These are phyloP conservation scores for Drosophila fulvimacula DNA, from an alignment of 2,888 invertebrate genomes.

Conservation along the genomic window DNA sequence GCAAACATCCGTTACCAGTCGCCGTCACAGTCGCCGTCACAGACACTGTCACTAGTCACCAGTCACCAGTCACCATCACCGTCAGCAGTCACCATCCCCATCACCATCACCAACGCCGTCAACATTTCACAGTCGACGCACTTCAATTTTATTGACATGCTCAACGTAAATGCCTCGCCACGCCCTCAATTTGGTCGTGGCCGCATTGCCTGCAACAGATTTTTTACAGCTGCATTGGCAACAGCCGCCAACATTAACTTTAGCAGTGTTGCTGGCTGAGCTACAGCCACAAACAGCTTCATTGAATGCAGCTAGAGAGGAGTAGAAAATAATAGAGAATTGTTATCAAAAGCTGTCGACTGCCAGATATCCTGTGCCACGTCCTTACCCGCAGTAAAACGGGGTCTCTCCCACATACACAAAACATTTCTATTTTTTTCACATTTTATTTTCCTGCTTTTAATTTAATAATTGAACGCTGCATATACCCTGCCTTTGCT, in stretches of 20 bases:
- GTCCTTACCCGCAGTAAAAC: not conserved
- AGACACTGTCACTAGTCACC: constrained; percentile 13
- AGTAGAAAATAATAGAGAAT: not conserved
- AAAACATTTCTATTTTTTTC: not conserved
- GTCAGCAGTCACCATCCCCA: constrained; percentile 9
- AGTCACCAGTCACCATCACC: constrained; percentile 13
- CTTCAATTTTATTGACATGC: constrained; percentile 78
- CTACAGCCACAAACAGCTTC: constrained; percentile 18
- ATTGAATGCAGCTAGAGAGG: constrained; percentile 5
- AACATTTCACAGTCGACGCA: constrained; percentile 45
- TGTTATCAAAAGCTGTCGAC: not conserved
- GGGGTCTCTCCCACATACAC: no score
- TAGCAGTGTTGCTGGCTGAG: constrained; percentile 28
- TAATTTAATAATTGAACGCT: not conserved
- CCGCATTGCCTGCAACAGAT: constrained; percentile 60
- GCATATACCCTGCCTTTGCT: not conserved
- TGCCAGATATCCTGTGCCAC: not conserved
- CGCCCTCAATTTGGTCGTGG: constrained; percentile 5
- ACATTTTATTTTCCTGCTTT: not conserved
- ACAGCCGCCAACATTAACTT: constrained; percentile 69
- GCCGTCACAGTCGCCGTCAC: constrained; percentile 34
- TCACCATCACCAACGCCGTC: constrained; percentile 5
- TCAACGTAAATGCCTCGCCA: constrained; percentile 32
- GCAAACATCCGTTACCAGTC: constrained; percentile 65
- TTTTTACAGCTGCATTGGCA: constrained; percentile 69